A percentile compares a stretch with the other conserved stretches of the same genome.
phyloP scores from a whole-genome alignment of 2,888 invertebrate genomes.

The Pharmacophagus antenor region DNA sequence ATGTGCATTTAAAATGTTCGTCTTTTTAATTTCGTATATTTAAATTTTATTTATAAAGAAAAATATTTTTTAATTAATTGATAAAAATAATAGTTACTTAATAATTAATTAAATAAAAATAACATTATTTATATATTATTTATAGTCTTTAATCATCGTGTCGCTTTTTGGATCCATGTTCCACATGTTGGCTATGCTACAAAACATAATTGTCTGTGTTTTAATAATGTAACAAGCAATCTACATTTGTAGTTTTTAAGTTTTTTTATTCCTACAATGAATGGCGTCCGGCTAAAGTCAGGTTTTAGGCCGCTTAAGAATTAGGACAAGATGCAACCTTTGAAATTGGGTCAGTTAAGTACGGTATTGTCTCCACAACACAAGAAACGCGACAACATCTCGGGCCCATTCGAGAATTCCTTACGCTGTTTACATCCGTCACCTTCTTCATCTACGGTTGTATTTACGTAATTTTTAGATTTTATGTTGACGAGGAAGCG shows the following conservation, averaged over 20 bases:
- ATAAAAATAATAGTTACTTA: too few species aligned
- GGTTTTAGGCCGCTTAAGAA: slow-evolving; percentile 52
- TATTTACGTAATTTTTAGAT: not conserved
- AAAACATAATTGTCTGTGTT: not conserved
- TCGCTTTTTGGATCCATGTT: too few species aligned
- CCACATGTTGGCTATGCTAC: not conserved
- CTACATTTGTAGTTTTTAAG: not conserved
- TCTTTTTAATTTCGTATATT: too few species aligned
- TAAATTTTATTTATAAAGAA: too few species aligned
- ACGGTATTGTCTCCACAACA: slow-evolving; percentile 43
- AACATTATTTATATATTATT: too few species aligned
- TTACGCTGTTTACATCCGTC: slow-evolving; percentile 12
- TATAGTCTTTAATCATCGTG: too few species aligned
- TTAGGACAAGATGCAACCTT: slow-evolving; percentile 69
- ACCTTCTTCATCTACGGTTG: not conserved
- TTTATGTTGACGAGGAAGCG: too few species aligned
- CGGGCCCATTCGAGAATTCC: slow-evolving; percentile 26
- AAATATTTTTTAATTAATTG: too few species aligned
- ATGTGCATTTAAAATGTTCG: too few species aligned
- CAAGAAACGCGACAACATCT: slow-evolving; percentile 38
- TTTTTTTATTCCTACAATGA: slow-evolving; percentile 23
- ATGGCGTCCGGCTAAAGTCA: slow-evolving; percentile 36
- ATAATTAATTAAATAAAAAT: too few species aligned
- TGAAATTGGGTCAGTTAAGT: slow-evolving; percentile 65
- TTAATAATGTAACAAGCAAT: too few species aligned